Evolutionary conservation across 2,797 vertebrate species (phyloP).

Genomic region (Pipistrellus pygmaeus): DNA sequence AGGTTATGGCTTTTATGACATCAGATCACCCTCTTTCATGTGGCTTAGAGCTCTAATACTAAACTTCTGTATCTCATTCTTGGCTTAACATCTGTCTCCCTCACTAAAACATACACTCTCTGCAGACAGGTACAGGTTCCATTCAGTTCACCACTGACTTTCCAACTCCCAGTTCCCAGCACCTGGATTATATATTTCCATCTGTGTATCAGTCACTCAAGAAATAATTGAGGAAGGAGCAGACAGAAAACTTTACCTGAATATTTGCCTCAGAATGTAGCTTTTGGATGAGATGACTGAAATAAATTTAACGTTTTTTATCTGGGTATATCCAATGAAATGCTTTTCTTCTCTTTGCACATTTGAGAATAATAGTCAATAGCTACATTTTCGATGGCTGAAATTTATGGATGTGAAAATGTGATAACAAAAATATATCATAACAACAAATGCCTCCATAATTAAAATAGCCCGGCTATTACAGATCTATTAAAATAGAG

Average conservation of each 20-base stretch:
- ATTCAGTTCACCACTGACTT: not conserved
- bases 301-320: not conserved
- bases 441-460: not conserved
- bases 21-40: not conserved
- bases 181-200: not conserved
- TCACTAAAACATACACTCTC: not conserved
- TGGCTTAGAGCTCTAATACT: not conserved
- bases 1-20: not conserved
- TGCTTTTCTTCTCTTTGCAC: not conserved
- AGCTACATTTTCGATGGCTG: not conserved
- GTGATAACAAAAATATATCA: not conserved
- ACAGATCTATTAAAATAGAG: not conserved
- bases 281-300: not conserved
- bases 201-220: not conserved
- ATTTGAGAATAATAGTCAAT: not conserved
- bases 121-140: not conserved
- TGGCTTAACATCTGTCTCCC: not conserved
- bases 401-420: conserved; percentile 34
- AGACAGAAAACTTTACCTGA: not conserved
- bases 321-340: not conserved
- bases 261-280: not conserved
- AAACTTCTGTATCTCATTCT: not conserved
- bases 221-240: not conserved
- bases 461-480: not conserved
- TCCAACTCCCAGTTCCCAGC: not conserved